Percentiles rank a stretch among this genome's conserved stretches.
Conservation (phyloP, 2,888 invertebrate genomes). For the Stenodera caucasica region DNA sequence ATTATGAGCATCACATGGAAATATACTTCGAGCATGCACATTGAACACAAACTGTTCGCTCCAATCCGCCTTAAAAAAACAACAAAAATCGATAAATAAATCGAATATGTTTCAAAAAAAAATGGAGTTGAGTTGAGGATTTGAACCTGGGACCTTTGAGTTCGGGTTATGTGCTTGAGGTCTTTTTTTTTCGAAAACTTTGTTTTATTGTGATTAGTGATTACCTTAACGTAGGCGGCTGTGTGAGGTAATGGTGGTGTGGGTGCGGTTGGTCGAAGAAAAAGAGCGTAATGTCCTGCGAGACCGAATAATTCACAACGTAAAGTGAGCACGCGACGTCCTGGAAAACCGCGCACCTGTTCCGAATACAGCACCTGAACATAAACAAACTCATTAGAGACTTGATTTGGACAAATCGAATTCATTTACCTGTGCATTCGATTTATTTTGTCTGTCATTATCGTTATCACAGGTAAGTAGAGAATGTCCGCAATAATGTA, state of each 20-base stretch:
- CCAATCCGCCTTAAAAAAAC: constrained; percentile 71
- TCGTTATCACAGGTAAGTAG: constrained; percentile 69
- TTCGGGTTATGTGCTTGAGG: too few relatives aligned
- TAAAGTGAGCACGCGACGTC: constrained; percentile 67
- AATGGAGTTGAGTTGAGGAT: too few relatives aligned
- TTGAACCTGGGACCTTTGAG: too few relatives aligned
- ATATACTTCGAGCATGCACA: constrained; percentile 80
- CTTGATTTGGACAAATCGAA: constrained; percentile 4
- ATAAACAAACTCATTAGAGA: constrained; percentile 31
- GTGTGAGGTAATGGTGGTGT: constrained; percentile 67
- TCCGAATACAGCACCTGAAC: constrained; percentile 73
- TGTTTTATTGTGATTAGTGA: background rate
- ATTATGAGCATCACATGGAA: constrained; percentile 75
- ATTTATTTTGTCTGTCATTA: constrained; percentile 49
- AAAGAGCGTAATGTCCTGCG: constrained; percentile 79
- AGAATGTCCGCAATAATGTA: constrained; percentile 79
- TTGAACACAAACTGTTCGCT: constrained; percentile 83
- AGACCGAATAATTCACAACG: constrained; percentile 81
- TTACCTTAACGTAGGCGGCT: constrained; percentile 70
- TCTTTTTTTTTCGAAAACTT: background rate
- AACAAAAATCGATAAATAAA: too few relatives aligned
- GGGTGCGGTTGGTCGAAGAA: constrained; percentile 67
- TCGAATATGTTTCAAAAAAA: too few relatives aligned
- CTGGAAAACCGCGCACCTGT: constrained; percentile 73
- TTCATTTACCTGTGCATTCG: constrained; percentile 55